phyloP scores from a whole-genome alignment of 1,140 invertebrate genomes.

The Metopolophium dirhodum region DNA sequence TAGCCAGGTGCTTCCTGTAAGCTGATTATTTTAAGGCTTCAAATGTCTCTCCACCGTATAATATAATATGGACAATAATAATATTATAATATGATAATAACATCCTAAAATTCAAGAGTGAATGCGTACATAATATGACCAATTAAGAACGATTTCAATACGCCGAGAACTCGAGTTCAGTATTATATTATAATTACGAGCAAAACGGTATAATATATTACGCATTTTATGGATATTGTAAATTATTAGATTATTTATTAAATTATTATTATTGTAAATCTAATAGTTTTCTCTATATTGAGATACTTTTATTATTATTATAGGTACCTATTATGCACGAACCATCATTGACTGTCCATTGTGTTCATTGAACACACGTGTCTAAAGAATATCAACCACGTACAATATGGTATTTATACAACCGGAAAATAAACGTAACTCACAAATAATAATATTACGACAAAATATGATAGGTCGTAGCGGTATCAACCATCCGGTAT shows the following conservation, averaged over 20 bases:
- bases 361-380: neutral
- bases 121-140: neutral
- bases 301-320: neutral
- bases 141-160: neutral
- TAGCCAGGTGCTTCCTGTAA: slow-evolving; percentile 30
- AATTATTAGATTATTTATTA: too few species aligned
- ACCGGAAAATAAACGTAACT: neutral
- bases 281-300: neutral
- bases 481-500: neutral
- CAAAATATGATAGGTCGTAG: neutral
- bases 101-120: neutral
- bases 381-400: neutral
- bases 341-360: neutral
- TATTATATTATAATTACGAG: neutral
- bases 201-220: neutral
- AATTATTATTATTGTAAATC: too few species aligned
- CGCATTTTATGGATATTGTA: neutral
- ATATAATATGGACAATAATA: neutral
- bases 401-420: neutral
- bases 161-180: neutral
- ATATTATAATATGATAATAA: neutral
- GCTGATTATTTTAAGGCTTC: slow-evolving; percentile 33
- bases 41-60: neutral
- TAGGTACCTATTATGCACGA: neutral
- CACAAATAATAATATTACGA: neutral